A percentile compares a stretch with the other conserved stretches of the same genome.
Evolutionary conservation across 2,797 vertebrate species (phyloP).

Genomic region (Molossus alvarezi): DNA sequence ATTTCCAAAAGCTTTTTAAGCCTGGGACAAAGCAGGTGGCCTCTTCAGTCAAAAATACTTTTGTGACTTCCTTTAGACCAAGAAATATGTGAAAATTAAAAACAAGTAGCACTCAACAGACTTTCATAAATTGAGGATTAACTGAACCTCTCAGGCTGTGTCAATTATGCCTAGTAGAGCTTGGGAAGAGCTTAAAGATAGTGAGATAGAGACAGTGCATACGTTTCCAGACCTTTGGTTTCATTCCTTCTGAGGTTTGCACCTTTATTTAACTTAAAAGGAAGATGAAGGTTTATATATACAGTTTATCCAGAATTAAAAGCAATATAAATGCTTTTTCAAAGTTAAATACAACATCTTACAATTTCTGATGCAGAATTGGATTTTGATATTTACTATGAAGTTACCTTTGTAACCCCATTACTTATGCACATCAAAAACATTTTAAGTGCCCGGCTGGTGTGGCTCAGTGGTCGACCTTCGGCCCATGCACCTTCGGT

Average conservation of each 20-base stretch:
- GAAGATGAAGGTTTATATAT: not conserved
- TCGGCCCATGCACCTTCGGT: too few species aligned
- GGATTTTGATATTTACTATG: constrained; percentile 23
- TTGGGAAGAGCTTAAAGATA: not conserved
- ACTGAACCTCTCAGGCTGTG: not conserved
- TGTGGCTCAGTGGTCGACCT: too few species aligned
- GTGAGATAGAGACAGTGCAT: not conserved
- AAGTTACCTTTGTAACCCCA: not conserved
- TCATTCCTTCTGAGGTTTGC: not conserved
- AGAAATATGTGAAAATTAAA: constrained; percentile 51
- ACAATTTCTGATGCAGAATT: not conserved
- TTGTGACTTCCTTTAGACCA: constrained; percentile 48
- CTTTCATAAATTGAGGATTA: constrained; percentile 13
- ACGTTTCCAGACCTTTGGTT: not conserved
- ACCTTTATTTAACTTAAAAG: constrained; percentile 6
- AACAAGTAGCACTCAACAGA: not conserved
- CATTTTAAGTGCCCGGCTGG: too few species aligned
- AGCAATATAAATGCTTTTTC: not conserved
- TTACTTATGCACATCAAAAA: not conserved
- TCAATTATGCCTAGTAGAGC: not conserved
- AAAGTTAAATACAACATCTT: constrained; percentile 13
- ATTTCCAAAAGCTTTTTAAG: constrained; percentile 64
- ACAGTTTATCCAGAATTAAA: not conserved
- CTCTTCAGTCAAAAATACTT: constrained; percentile 60
- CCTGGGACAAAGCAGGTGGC: constrained; percentile 27